Percentiles rank a stretch among this genome's conserved stretches.
Conservation (phyloP, 2,797 vertebrate genomes). For the Galagoides demidoff region DNA sequence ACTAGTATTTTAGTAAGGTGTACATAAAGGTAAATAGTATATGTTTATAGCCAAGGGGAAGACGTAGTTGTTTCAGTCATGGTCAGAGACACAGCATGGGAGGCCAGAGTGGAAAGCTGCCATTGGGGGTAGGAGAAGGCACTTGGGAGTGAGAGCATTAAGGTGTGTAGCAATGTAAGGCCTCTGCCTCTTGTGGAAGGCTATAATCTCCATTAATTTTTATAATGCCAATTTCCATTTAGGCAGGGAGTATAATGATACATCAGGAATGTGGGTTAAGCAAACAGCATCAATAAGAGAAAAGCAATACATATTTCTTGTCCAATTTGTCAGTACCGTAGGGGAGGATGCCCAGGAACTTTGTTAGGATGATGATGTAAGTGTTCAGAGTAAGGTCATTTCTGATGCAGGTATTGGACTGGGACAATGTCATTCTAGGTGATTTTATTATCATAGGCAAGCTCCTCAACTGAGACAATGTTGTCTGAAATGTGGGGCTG, state of each 20-base stretch:
- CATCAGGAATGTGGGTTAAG: not conserved
- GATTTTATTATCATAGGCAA: not conserved
- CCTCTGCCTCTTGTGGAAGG: not conserved
- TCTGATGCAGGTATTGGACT: not conserved
- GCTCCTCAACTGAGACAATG: not conserved
- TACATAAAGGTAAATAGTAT: not conserved
- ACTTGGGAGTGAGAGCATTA: not conserved
- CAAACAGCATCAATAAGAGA: not conserved
- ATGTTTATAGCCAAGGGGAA: not conserved
- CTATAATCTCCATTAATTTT: not conserved
- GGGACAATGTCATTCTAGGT: not conserved
- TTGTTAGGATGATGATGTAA: not conserved
- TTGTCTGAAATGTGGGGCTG: not conserved
- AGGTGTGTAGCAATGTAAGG: no score
- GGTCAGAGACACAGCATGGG: not conserved
- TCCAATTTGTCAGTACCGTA: not conserved
- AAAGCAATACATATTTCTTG: not conserved
- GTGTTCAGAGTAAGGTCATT: not conserved
- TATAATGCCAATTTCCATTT: not conserved
- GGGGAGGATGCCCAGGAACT: not conserved
- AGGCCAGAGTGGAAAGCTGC: not conserved
- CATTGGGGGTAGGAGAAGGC: not conserved
- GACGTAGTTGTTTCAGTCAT: not conserved
- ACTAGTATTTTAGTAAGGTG: not conserved
- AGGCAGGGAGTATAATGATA: no score